Evolutionary conservation across 2,797 vertebrate species (phyloP).

Genomic region (Siniperca scherzeri): DNA sequence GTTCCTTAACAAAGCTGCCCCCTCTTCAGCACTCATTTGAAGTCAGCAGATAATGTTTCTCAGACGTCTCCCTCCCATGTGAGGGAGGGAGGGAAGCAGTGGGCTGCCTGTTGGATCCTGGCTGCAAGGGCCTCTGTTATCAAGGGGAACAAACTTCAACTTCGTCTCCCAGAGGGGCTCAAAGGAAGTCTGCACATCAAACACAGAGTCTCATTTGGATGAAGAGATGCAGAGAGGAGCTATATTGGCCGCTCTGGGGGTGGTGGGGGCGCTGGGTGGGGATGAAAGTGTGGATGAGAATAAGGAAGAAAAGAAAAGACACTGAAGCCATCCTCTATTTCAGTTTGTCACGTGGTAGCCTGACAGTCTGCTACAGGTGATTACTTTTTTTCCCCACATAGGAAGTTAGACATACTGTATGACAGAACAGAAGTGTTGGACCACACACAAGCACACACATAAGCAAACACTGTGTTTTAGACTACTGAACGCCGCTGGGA

Average conservation of each 20-base stretch:
- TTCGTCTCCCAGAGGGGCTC: slow-evolving; percentile 67
- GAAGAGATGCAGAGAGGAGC: slow-evolving; percentile 44
- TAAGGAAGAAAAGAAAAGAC: slow-evolving; percentile 2
- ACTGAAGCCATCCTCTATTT: neutral
- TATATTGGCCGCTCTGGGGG: neutral
- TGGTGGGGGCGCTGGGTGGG: neutral
- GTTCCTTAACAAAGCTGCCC: slow-evolving; percentile 59
- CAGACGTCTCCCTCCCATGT: slow-evolving; percentile 42
- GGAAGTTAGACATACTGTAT: slow-evolving; percentile 23
- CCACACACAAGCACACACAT: slow-evolving; percentile 32
- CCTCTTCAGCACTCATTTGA: slow-evolving; percentile 72
- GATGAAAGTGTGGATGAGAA: neutral
- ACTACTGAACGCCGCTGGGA: slow-evolving; percentile 18
- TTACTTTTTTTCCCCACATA: neutral
- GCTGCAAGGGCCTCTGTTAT: slow-evolving; percentile 68
- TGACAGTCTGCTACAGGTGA: slow-evolving; percentile 40
- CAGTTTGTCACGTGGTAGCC: neutral
- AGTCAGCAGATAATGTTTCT: slow-evolving; percentile 69
- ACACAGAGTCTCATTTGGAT: slow-evolving; percentile 57
- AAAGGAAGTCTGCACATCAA: slow-evolving; percentile 67
- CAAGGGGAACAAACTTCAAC: slow-evolving; percentile 70
- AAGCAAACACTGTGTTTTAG: slow-evolving; percentile 30
- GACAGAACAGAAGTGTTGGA: slow-evolving; percentile 6
- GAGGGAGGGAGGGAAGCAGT: slow-evolving; percentile 44
- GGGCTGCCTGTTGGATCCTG: slow-evolving; percentile 65